phyloP scores from a whole-genome alignment of 2,888 invertebrate species.

The Oscheius sp. region DNA sequence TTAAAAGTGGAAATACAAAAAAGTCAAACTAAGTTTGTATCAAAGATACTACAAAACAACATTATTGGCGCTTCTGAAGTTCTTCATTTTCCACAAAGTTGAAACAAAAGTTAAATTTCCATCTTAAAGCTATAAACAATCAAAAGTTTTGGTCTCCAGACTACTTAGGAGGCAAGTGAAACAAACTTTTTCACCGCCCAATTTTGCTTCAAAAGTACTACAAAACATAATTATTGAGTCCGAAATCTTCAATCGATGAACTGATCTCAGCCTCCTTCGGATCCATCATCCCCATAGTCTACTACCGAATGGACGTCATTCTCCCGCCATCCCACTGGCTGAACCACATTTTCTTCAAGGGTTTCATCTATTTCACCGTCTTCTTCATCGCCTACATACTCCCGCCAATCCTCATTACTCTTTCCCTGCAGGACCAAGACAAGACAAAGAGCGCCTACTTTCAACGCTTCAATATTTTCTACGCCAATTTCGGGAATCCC shows the following conservation, averaged over 20 bases:
- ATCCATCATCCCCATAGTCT: neutral
- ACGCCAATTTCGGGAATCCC: neutral
- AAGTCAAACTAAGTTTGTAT: no score
- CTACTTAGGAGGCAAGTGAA: no score
- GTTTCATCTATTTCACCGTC: neutral
- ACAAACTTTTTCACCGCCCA: no score
- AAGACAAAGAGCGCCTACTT: neutral
- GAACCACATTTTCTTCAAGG: neutral
- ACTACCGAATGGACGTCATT: conserved; percentile 1
- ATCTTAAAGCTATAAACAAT: no score
- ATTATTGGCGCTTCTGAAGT: no score
- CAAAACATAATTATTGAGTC: no score
- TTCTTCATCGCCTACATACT: conserved; percentile 1
- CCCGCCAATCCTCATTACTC: neutral
- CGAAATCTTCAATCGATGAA: neutral
- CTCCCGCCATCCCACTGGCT: neutral
- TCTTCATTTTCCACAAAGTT: no score
- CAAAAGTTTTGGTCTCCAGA: no score
- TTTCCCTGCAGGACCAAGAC: neutral
- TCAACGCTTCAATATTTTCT: neutral
- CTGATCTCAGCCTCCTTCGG: neutral
- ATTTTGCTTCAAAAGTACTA: no score
- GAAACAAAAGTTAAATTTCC: no score
- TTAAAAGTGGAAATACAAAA: no score
- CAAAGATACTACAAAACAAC: no score